These are phyloP conservation scores for Ispidina lecontei DNA, from an alignment of 2,797 vertebrate genomes.

Conservation along the genomic window DNA sequence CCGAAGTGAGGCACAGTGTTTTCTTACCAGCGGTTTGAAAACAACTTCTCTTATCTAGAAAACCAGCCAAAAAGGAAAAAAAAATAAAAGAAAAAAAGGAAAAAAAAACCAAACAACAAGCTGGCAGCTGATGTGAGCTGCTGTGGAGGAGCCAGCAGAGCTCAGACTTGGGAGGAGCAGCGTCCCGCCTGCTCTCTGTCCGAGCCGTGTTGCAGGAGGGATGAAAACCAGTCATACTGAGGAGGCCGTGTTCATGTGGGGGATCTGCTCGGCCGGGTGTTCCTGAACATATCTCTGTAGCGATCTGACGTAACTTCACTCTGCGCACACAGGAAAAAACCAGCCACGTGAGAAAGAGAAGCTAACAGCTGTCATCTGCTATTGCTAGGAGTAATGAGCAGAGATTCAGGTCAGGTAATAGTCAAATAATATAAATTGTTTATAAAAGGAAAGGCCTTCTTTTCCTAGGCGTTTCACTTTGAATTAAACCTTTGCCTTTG, in stretches of 20 bases:
- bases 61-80: conserved; percentile 37
- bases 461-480: conserved; percentile 28
- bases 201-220: neutral
- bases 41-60: conserved; percentile 10
- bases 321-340: neutral
- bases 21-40: conserved; percentile 34
- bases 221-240: neutral
- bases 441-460: conserved; percentile 61
- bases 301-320: neutral
- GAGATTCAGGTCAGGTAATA: conserved; percentile 53
- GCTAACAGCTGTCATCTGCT: conserved; percentile 19
- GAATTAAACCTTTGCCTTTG: conserved; percentile 49
- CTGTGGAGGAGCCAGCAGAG: neutral
- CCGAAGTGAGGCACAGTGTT: conserved; percentile 24
- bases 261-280: neutral
- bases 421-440: conserved; percentile 36
- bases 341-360: neutral
- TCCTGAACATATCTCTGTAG: conserved; percentile 33
- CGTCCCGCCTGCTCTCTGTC: neutral
- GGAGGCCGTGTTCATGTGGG: neutral
- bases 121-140: neutral
- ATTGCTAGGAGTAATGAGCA: conserved; percentile 51
- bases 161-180: neutral
- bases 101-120: neutral
- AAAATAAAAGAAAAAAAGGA: too few relatives aligned